These are phyloP conservation scores for Alviniconcha marisindica DNA, from an alignment of 1,140 invertebrate genomes.

Conservation along the genomic window DNA sequence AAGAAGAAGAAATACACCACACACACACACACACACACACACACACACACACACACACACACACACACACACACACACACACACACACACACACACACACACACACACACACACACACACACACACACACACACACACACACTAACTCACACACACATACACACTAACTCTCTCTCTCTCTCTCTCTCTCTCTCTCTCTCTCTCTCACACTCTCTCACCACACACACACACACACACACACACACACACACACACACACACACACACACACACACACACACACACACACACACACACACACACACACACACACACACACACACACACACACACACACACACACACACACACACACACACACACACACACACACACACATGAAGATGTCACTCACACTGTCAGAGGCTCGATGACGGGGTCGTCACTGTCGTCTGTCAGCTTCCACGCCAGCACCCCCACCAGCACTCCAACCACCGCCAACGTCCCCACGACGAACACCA, in stretches of 20 bases:
- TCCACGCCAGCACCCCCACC: constrained; percentile 9
- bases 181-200: background rate
- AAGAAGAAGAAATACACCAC: background rate
- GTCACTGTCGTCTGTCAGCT: background rate
- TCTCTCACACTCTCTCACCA: background rate
- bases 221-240: background rate
- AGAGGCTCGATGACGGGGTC: background rate
- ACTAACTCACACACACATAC: background rate
- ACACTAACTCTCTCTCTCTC: too few relatives aligned
- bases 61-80: constrained; percentile 17
- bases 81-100: constrained; percentile 12
- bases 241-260: background rate
- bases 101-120: background rate
- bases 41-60: constrained; percentile 1
- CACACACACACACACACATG: constrained; percentile 30
- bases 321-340: constrained; percentile 12
- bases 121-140: background rate
- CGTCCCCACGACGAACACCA: background rate
- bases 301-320: constrained; percentile 12
- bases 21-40: background rate
- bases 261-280: too few relatives aligned
- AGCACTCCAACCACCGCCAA: background rate
- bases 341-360: constrained; percentile 37
- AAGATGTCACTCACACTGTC: too few relatives aligned
- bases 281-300: constrained; percentile 19